Base-by-base conservation (phyloP, 2,888 invertebrate species). In the Ectobius pallidus region DNA sequence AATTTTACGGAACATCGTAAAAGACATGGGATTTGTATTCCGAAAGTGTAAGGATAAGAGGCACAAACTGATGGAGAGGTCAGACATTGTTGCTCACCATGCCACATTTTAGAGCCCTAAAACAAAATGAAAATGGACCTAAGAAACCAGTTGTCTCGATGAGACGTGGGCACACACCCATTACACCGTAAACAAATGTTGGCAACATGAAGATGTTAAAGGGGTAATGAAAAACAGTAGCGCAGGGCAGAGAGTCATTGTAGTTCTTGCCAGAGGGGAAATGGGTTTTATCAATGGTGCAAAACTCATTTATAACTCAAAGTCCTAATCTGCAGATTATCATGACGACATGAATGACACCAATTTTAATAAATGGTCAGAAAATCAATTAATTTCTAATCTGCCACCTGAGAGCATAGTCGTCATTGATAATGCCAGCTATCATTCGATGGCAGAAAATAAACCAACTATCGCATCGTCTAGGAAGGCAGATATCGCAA, bases 231-330 rank as follows among this genome's bases (percentile, higher is more conserved):
- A n/a, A 30, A 65, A 65, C 42, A n/a, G n/a, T 39, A 39, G 39
- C 39, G 65, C 42, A 16, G 65, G 65, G 4, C 65, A 65, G 30
- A 65, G 55, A 20, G 65, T 7, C 2, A 62, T 62, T 27, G 62
- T 16, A 11, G 62, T 62, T n/a, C 62, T n/a, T 62, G 62, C 30
- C 14, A 20, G 32, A 16, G 20, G 62, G 4, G 62, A 62, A 32
- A 62, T 62, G 62, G 65, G 65, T 14, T 39, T 39, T 27, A 65
- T 65, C 14, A 1, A 39, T 39, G 42, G 65, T 18, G 39, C 65
- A 34, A 42, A 39, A 39, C 27, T 65, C n/a, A 39, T 65, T 20
- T 65, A 39, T 20, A 9, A 39, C 20, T 39, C 65, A 14, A 32
- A 34, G 22, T 65, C 9, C 3, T 9, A 25, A 6, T 14, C 42